Conservation (phyloP, 2,113 vertebrate genomes). For the Sinocyclocheilus rhinocerous region DNA sequence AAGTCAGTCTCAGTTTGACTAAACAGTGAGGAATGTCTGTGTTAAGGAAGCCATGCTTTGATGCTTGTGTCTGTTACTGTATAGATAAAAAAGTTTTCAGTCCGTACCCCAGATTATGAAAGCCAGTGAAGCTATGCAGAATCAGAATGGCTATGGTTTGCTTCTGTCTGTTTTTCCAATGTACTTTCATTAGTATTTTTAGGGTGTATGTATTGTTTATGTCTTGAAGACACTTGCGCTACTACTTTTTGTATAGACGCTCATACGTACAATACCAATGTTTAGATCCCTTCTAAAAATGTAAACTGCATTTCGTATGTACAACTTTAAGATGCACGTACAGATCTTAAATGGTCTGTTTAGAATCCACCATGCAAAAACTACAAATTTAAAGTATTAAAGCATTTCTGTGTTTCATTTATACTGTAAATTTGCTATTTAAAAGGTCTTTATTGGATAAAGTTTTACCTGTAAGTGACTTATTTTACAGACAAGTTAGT, state of each 20-base stretch:
- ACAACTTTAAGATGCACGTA: background rate
- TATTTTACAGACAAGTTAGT: background rate
- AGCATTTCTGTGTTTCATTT: background rate
- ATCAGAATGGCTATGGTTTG: background rate
- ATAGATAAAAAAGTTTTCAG: constrained; percentile 34
- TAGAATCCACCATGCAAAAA: background rate
- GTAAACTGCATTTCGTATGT: background rate
- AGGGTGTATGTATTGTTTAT: background rate
- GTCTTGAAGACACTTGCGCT: background rate
- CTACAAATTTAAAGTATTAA: background rate
- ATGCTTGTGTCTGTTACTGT: constrained; percentile 32
- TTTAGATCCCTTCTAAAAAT: background rate
- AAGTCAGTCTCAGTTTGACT: constrained; percentile 15
- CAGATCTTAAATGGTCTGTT: background rate
- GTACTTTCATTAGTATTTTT: background rate
- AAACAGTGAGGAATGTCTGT: background rate
- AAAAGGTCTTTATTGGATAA: background rate
- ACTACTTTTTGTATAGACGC: background rate
- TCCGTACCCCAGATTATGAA: background rate
- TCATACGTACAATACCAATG: background rate
- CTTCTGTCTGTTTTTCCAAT: background rate
- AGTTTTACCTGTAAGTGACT: background rate
- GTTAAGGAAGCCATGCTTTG: constrained; percentile 7
- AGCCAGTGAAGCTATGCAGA: background rate
- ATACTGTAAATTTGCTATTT: background rate